Percentiles rank a stretch among this genome's conserved stretches.
phyloP scores from a whole-genome alignment of 2,888 invertebrate species.

The Idaea dimidiata region DNA sequence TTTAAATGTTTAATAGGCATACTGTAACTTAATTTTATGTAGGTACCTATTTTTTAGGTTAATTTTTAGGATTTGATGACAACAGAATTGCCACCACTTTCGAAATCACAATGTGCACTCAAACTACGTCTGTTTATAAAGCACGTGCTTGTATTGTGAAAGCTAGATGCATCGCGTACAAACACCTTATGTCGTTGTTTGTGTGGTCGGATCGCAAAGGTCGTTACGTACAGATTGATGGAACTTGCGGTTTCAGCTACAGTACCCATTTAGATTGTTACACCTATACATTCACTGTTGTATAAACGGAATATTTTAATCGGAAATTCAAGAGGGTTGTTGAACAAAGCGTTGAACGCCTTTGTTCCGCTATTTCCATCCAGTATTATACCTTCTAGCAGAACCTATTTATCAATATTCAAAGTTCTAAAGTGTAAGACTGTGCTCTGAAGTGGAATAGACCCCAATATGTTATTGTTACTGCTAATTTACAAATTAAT shows the following conservation, averaged over 20 bases:
- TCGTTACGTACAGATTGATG: conserved; percentile 25
- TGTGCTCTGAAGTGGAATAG: not conserved
- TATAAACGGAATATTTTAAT: not conserved
- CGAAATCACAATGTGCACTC: too few species aligned
- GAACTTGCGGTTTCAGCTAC: conserved; percentile 14
- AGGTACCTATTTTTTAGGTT: too few species aligned
- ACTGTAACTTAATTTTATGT: too few species aligned
- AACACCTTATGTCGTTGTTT: conserved; percentile 2
- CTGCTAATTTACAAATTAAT: too few species aligned
- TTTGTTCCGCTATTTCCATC: not conserved
- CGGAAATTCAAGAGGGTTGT: not conserved
- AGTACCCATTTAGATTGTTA: conserved; percentile 4
- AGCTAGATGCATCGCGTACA: not conserved
- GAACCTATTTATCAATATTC: not conserved
- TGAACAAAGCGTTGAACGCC: not conserved
- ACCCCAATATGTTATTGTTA: not conserved
- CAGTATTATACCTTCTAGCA: not conserved
- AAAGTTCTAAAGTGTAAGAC: not conserved
- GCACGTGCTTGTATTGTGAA: not conserved
- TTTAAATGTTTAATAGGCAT: too few species aligned
- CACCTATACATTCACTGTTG: conserved; percentile 2
- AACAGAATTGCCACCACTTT: too few species aligned
- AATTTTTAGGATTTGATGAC: too few species aligned
- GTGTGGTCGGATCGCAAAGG: conserved; percentile 22
- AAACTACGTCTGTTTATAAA: not conserved